A percentile compares a stretch with the other conserved stretches of the same genome.
Conservation (phyloP, 92 coral and sea anemone genomes). For the Zoanthus sansibaricus region DNA sequence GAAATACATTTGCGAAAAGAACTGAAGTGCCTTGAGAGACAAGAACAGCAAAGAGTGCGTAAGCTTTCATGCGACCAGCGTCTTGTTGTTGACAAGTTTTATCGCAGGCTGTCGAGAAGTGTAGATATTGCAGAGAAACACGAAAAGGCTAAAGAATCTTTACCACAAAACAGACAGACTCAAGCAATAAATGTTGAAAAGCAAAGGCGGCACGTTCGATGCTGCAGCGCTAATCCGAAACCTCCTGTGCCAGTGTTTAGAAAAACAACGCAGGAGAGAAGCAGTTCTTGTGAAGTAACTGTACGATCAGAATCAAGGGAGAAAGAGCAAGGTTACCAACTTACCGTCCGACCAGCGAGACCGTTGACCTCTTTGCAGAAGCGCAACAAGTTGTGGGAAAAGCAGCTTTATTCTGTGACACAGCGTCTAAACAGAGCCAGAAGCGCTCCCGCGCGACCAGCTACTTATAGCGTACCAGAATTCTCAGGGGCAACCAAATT, state of each 20-base stretch:
- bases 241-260: slow-evolving; percentile 82
- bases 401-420: slow-evolving; percentile 75
- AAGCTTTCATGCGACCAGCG: slow-evolving; percentile 89
- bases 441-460: slow-evolving; percentile 87
- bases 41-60: slow-evolving; percentile 83
- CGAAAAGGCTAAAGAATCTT: slow-evolving; percentile 61
- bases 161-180: slow-evolving; percentile 53
- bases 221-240: slow-evolving; percentile 81
- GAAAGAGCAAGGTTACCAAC: background rate
- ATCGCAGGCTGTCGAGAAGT: slow-evolving; percentile 80
- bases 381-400: slow-evolving; percentile 86
- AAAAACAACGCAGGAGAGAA: slow-evolving; percentile 42
- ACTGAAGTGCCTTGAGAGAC: slow-evolving; percentile 79
- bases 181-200: slow-evolving; percentile 44
- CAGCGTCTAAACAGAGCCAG: slow-evolving; percentile 88
- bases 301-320: slow-evolving; percentile 1
- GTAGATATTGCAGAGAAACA: slow-evolving; percentile 87
- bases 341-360: slow-evolving; percentile 10
- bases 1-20: slow-evolving; percentile 90
- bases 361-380: slow-evolving; percentile 93
- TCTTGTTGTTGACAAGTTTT: slow-evolving; percentile 86
- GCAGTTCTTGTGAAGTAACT: slow-evolving; percentile 70
- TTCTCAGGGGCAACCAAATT: slow-evolving; percentile 44
- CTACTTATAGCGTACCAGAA: slow-evolving; percentile 76
- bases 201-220: slow-evolving; percentile 67